A percentile compares a stretch with the other conserved stretches of the same genome.
Evolutionary conservation across 2,113 vertebrate genomes (phyloP).

Genomic region (Astur gentilis): DNA sequence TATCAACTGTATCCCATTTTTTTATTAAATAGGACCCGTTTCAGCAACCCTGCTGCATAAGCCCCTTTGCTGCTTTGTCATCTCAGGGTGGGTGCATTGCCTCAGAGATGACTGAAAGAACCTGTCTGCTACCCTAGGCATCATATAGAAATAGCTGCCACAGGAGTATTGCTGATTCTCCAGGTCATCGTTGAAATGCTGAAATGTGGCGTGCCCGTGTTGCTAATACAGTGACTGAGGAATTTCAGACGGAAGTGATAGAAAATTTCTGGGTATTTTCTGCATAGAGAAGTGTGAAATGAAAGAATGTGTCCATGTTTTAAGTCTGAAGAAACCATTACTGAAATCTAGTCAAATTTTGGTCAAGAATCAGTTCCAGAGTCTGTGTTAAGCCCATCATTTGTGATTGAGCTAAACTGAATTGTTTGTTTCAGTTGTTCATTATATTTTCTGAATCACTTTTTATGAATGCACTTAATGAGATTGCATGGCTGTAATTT

Average conservation of each 20-base stretch:
- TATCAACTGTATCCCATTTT: background rate
- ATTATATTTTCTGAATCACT: background rate
- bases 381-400: background rate
- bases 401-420: background rate
- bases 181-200: background rate
- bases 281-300: background rate
- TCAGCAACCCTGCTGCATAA: background rate
- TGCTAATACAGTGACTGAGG: background rate
- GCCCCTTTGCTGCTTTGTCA: background rate
- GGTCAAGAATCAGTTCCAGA: background rate
- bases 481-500: background rate
- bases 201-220: background rate
- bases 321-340: background rate
- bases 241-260: background rate
- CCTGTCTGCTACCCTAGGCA: background rate
- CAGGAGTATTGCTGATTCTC: background rate
- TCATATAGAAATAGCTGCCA: background rate
- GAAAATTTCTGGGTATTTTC: background rate
- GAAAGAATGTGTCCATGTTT: background rate
- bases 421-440: background rate
- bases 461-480: background rate
- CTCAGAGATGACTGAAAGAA: background rate
- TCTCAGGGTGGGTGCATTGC: background rate
- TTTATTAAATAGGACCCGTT: background rate
- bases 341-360: background rate